A percentile compares a stretch with the other conserved stretches of the same genome.
Conservation (phyloP, 2,888 invertebrate genomes). For the Nomada fucata region DNA sequence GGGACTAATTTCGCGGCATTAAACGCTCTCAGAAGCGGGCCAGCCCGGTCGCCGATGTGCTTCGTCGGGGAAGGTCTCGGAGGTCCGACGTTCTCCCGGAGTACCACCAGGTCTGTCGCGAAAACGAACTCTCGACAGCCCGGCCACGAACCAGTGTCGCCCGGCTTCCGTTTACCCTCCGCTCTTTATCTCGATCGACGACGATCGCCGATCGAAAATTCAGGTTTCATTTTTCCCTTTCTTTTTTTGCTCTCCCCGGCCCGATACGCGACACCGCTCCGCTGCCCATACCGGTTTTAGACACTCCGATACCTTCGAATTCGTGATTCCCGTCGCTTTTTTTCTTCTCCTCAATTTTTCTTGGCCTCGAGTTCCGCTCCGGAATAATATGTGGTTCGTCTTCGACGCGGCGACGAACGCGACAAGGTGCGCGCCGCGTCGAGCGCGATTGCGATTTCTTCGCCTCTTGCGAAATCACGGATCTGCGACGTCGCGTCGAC, state of each 20-base stretch:
- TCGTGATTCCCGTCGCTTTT: conserved; percentile 23
- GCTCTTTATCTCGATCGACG: conserved; percentile 67
- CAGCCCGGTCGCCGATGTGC: conserved; percentile 8
- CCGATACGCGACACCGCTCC: conserved; percentile 48
- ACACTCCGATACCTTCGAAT: conserved; percentile 53
- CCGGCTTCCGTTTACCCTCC: conserved; percentile 74
- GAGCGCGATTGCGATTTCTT: conserved; percentile 7
- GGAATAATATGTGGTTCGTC: conserved; percentile 58
- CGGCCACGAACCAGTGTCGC: conserved; percentile 70
- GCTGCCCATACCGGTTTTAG: conserved; percentile 57
- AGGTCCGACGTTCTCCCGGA: conserved; percentile 59
- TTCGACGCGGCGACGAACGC: conserved; percentile 20
- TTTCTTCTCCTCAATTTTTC: conserved; percentile 26
- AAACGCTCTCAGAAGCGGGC: conserved; percentile 14
- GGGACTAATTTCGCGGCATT: conserved; percentile 49
- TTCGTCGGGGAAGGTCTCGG: conserved; percentile 36
- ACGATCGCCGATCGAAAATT: conserved; percentile 64
- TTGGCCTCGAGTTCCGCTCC: conserved; percentile 38
- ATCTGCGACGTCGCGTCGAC: background rate
- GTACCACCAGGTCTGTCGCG: conserved; percentile 76
- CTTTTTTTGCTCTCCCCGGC: conserved; percentile 16
- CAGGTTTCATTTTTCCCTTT: conserved; percentile 53
- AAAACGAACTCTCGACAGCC: conserved; percentile 74
- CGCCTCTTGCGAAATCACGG: conserved; percentile 16
- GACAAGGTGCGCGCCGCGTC: background rate